Evolutionary conservation across 2,888 invertebrate species (phyloP).

Genomic region (Leptothorax acervorum): DNA sequence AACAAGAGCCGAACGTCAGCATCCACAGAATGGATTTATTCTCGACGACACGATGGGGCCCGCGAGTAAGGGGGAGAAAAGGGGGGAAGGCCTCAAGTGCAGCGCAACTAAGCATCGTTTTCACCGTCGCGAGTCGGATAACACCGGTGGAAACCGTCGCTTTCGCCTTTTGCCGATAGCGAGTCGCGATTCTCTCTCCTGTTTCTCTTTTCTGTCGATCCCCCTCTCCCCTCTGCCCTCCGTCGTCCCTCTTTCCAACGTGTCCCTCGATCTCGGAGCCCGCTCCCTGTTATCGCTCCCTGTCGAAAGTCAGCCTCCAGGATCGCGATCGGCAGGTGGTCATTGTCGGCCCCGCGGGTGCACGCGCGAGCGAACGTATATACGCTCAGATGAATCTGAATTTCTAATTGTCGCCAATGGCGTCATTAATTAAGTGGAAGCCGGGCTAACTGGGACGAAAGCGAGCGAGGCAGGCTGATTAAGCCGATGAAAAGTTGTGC

Average conservation of each 20-base stretch:
- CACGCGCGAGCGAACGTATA: constrained; percentile 29
- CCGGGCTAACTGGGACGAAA: constrained; percentile 26
- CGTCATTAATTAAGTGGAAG: constrained; percentile 67
- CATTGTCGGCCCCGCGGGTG: constrained; percentile 64
- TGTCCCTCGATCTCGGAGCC: constrained; percentile 13
- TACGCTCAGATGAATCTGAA: constrained; percentile 63
- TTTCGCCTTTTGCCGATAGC: constrained; percentile 69
- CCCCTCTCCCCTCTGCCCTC: constrained; percentile 35
- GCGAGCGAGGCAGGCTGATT: constrained; percentile 31
- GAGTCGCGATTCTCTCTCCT: constrained; percentile 56
- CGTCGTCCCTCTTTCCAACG: constrained; percentile 19
- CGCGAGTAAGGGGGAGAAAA: background rate
- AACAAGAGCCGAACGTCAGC: constrained; percentile 41
- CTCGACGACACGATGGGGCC: constrained; percentile 19
- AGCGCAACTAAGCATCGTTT: constrained; percentile 64
- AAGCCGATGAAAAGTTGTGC: constrained; percentile 38
- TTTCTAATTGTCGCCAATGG: constrained; percentile 70
- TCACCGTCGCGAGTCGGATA: constrained; percentile 67
- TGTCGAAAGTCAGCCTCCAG: constrained; percentile 71
- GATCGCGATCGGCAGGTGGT: constrained; percentile 74
- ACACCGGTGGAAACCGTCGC: constrained; percentile 67
- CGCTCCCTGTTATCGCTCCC: constrained; percentile 67
- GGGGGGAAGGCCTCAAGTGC: background rate
- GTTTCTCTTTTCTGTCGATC: constrained; percentile 60
- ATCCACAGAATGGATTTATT: constrained; percentile 51